These are phyloP conservation scores for Saiga tatarica DNA, from an alignment of 2,113 vertebrate genomes.

Conservation along the genomic window DNA sequence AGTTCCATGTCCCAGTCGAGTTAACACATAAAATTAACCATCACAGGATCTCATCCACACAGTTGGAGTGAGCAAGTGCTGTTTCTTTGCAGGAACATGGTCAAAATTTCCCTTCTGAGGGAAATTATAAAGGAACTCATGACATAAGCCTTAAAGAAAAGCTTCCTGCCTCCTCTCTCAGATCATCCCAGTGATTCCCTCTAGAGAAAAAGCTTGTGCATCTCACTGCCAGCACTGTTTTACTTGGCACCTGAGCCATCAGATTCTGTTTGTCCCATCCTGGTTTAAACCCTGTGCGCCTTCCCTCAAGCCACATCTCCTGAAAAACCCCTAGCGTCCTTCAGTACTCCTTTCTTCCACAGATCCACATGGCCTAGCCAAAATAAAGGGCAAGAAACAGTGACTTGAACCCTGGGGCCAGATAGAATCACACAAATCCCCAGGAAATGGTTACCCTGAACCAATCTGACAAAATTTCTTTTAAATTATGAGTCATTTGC, in stretches of 20 bases:
- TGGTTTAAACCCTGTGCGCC: background rate
- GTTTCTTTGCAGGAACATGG: background rate
- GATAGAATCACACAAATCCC: background rate
- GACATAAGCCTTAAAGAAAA: background rate
- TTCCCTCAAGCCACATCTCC: background rate
- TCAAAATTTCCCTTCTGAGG: background rate
- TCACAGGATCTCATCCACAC: background rate
- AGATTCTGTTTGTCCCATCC: background rate
- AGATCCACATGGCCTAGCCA: background rate
- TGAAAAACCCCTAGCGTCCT: background rate
- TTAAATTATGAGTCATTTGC: background rate
- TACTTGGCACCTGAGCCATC: background rate
- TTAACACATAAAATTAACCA: background rate
- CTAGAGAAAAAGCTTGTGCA: background rate
- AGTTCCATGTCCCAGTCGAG: background rate
- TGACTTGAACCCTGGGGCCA: background rate
- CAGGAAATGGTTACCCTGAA: background rate
- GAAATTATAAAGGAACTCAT: background rate
- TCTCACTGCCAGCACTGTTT: background rate
- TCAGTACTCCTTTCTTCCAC: background rate
- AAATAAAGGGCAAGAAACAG: background rate
- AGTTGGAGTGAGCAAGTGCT: background rate
- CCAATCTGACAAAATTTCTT: background rate
- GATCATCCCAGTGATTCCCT: background rate
- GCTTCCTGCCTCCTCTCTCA: background rate